Conservation (phyloP, 2,113 vertebrate genomes). For the Protomyctophum bolini region DNA sequence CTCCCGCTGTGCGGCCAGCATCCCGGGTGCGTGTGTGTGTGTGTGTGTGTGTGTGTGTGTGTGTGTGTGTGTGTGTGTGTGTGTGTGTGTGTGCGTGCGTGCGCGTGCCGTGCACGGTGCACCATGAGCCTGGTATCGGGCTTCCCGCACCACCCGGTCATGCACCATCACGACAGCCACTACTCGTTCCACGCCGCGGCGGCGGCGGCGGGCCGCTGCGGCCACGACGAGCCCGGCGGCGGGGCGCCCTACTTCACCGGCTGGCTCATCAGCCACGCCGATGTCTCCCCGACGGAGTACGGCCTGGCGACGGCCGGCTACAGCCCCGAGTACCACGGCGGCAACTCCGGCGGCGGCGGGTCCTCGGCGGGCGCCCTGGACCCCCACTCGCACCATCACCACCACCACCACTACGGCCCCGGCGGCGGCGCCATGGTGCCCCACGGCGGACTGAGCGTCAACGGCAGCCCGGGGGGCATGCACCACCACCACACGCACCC, state of each 20-base stretch:
- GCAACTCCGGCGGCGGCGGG: conserved; percentile 30
- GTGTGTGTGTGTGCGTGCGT: neutral
- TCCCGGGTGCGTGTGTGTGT: conserved; percentile 10
- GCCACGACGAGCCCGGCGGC: conserved; percentile 56
- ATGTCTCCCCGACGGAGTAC: conserved; percentile 96
- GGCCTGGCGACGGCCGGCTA: conserved; percentile 89
- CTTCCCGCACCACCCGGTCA: conserved; percentile 95
- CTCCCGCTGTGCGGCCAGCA: conserved; percentile 25
- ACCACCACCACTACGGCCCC: conserved; percentile 88
- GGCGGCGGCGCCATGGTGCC: conserved; percentile 72
- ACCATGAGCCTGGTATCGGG: conserved; percentile 95
- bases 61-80: conserved; percentile 11
- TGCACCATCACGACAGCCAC: conserved; percentile 90
- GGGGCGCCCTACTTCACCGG: conserved; percentile 96
- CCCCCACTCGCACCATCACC: conserved; percentile 48
- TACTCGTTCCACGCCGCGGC: conserved; percentile 91
- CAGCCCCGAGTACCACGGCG: conserved; percentile 90
- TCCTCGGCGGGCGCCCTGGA: conserved; percentile 50
- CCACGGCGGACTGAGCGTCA: conserved; percentile 81
- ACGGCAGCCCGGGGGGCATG: conserved; percentile 76
- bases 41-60: conserved; percentile 4
- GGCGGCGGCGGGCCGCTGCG: conserved; percentile 83
- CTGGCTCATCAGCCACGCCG: conserved; percentile 95
- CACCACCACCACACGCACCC: conserved; percentile 63
- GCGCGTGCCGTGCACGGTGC: conserved; percentile 23